phyloP scores from a whole-genome alignment of 1,140 invertebrate genomes.

The Pseudomyrmex sp. region DNA sequence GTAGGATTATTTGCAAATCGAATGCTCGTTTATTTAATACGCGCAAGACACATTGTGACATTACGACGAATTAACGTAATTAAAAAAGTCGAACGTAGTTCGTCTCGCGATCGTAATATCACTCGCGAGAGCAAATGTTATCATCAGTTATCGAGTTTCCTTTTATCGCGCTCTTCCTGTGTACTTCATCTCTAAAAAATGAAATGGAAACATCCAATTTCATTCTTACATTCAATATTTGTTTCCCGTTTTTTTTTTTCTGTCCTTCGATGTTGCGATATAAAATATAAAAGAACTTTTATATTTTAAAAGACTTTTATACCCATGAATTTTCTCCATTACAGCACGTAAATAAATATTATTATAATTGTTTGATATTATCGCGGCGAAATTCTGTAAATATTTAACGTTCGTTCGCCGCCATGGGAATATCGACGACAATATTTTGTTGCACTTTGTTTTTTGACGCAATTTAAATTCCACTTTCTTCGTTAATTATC shows the following conservation, averaged over 20 bases:
- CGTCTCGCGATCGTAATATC: not conserved
- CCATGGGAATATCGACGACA: not conserved
- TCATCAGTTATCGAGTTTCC: no score
- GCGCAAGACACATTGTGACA: not conserved
- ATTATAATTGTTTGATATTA: slow-evolving; percentile 1
- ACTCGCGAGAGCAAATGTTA: no score
- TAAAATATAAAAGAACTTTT: not conserved
- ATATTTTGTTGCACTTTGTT: no score
- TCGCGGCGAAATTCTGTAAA: not conserved
- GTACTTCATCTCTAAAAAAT: no score
- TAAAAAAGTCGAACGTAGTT: not conserved
- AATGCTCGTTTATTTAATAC: not conserved
- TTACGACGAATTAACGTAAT: slow-evolving; percentile 17
- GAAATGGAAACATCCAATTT: no score
- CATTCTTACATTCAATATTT: no score
- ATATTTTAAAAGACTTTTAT: no score
- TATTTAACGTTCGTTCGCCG: not conserved
- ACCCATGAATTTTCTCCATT: not conserved
- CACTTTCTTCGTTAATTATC: no score
- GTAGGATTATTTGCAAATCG: not conserved
- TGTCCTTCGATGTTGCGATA: not conserved
- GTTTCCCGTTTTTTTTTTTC: no score
- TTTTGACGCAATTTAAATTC: no score
- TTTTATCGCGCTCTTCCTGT: no score
- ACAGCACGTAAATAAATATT: not conserved